Evolutionary conservation across 2,797 vertebrate genomes (phyloP), one percentile per base, ranked within the genome.

Genomic region (Rhabdomys pumilio): DNA sequence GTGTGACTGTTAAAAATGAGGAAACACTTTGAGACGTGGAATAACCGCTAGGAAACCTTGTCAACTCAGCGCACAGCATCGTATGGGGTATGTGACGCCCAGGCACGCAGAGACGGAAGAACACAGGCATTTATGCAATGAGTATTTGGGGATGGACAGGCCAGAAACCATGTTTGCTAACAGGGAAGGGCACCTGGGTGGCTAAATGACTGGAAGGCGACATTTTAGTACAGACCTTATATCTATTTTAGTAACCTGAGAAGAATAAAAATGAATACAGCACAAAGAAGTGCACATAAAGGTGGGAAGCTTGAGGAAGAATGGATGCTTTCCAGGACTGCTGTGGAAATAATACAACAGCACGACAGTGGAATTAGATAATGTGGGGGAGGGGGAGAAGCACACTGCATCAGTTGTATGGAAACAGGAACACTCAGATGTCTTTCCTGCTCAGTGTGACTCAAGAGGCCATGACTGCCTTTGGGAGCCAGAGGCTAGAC

Each of bases 11-110:
- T 31, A 79, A n/a, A 92, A 55, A 63, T 13, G n/a, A 53, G 14
- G 72, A 24, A 75, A 65, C 1, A 61, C 41, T 81, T 31, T 63
- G 84, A 57, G 77, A 94, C 77, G 5, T 59, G 38, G n/a, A 79
- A 83, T 53, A 24, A 87, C 77, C 47, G 57, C 77, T n/a, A 91
- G 77, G 93, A 95, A 82, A 85, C 53, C 67, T 53, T 81, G 87
- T 34, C 55, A 59, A 65, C 65, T 55, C 63, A 53, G 59, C 26
- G 2, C 17, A 29, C 11, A 34, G 67, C 6, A 41, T 5, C 53
- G 47, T 34, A 38, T 0, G 1, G 3, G 44, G 41, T 17, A 50
- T 67, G 38, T 12, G 31, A 82, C 24, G 57, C 59, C 63, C 44
- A 17, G 80, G n/a, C 20, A 31, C 67, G 79, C 53, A 93, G 57